Evolutionary conservation across 2,113 vertebrate genomes (phyloP).

Genomic region (Okapia johnstoni): DNA sequence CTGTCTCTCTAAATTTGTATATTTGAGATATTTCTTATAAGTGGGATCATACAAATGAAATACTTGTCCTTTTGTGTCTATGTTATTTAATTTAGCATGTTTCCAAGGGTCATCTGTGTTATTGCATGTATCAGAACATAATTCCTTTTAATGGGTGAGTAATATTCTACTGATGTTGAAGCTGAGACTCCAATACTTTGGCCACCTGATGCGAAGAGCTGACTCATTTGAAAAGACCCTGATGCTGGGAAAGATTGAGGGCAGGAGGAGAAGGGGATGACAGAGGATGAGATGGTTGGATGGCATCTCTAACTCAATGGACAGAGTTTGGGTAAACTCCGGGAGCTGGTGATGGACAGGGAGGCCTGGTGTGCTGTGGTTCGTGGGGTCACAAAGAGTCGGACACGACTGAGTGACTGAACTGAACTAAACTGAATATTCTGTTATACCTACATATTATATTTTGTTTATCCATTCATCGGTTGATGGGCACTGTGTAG

Average conservation of each 20-base stretch:
- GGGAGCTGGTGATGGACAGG: background rate
- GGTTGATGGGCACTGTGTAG: background rate
- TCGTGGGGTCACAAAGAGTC: fast-evolving
- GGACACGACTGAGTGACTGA: fast-evolving
- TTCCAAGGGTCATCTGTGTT: background rate
- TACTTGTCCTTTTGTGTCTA: background rate
- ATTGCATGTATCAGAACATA: background rate
- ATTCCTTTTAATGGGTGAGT: background rate
- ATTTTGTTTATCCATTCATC: background rate
- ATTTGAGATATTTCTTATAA: background rate
- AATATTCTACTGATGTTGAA: background rate
- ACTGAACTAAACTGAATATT: background rate
- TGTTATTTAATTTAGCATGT: background rate
- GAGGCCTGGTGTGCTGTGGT: fast-evolving
- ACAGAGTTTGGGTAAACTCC: background rate
- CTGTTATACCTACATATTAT: background rate
- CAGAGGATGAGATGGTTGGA: background rate
- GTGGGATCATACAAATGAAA: background rate
- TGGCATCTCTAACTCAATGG: background rate
- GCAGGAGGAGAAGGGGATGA: background rate
- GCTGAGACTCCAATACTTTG: background rate
- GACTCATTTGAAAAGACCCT: background rate
- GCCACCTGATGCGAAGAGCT: fast-evolving
- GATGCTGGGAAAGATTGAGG: background rate
- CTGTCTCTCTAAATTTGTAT: background rate